Evolutionary conservation across 1,140 invertebrate genomes (phyloP), one percentile per base, ranked within the genome.

Genomic region (Pseudomyrmex sp.): DNA sequence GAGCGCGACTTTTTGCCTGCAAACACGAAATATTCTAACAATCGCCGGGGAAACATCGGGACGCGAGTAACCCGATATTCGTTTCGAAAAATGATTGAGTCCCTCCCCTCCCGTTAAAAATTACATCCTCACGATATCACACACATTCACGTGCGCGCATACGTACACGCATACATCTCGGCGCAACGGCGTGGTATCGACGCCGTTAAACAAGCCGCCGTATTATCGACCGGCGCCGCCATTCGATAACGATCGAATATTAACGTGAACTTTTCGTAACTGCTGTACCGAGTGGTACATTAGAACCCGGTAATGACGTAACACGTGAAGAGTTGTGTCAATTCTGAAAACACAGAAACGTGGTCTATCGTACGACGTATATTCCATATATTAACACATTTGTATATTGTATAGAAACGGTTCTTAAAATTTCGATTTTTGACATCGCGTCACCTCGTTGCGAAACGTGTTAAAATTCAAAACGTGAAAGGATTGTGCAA

Each of bases 1-100:
- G 62, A 54, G 26, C 48, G 66, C n/a, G 61, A 76, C 48, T 77
- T 77, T 77, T 68, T 23, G 23, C 50, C 13, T 46, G 50, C 66
- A 52, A 48, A 52, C 68, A 77, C 75, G 65, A 77, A 77, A 77
- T 77, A 69, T 77, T 56, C 50, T 77, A 77, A 77, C 75, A 77
- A 77, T 68, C 63, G 63, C 35, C 48, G 63, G 62, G 75, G 18
- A 77, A 77, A 77, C 63, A 68, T 26, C 18, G 54, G 23, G n/a
- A 13, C 10, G 59, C 46, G 46, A 7, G 74, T 54, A 77, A 77
- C 35, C 63, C 75, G 75, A 77, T 77, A 77, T 77, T 77, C 26
- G 74, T 66, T 68, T 77, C 63, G 18, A 68, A 77, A 77, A 77
- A 77, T 77, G 75, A 77, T 77, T 69, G 75, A 75, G 58, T 35